phyloP scores from a whole-genome alignment of 2,888 invertebrate genomes.

The Noctuana brunneofusca region DNA sequence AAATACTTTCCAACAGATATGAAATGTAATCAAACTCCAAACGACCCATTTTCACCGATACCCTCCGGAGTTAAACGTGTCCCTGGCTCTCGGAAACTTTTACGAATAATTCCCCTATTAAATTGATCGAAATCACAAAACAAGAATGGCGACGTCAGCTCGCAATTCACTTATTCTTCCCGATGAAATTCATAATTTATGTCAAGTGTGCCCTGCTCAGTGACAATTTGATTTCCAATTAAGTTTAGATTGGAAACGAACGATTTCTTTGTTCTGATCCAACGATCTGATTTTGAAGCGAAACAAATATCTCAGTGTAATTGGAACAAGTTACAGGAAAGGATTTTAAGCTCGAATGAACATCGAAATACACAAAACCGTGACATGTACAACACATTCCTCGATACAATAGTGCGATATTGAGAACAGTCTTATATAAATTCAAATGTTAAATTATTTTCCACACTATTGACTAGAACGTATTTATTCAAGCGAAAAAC shows the following conservation, averaged over 20 bases:
- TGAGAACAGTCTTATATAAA: no score
- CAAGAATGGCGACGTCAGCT: slow-evolving; percentile 33
- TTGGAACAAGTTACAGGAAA: neutral
- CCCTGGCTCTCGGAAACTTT: slow-evolving; percentile 22
- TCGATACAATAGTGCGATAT: no score
- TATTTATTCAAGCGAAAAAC: no score
- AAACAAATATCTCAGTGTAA: slow-evolving; percentile 40
- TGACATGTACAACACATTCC: neutral
- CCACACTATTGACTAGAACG: no score
- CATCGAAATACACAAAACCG: neutral
- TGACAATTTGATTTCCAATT: slow-evolving; percentile 43
- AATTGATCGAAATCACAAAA: slow-evolving; percentile 36
- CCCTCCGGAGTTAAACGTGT: slow-evolving; percentile 24
- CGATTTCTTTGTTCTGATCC: slow-evolving; percentile 36
- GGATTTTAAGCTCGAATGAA: slow-evolving; percentile 1
- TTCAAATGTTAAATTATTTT: no score
- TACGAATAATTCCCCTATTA: slow-evolving; percentile 29
- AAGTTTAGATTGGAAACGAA: slow-evolving; percentile 38
- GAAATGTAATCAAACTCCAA: slow-evolving; percentile 25
- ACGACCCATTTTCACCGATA: slow-evolving; percentile 17
- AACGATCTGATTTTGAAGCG: slow-evolving; percentile 37
- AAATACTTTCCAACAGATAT: slow-evolving; percentile 22
- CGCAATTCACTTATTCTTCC: neutral
- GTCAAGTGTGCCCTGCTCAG: slow-evolving; percentile 36
- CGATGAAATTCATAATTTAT: slow-evolving; percentile 38